A percentile compares a stretch with the other conserved stretches of the same genome.
phyloP scores from a whole-genome alignment of 2,888 invertebrate genomes.

The Rotaria macrura region DNA sequence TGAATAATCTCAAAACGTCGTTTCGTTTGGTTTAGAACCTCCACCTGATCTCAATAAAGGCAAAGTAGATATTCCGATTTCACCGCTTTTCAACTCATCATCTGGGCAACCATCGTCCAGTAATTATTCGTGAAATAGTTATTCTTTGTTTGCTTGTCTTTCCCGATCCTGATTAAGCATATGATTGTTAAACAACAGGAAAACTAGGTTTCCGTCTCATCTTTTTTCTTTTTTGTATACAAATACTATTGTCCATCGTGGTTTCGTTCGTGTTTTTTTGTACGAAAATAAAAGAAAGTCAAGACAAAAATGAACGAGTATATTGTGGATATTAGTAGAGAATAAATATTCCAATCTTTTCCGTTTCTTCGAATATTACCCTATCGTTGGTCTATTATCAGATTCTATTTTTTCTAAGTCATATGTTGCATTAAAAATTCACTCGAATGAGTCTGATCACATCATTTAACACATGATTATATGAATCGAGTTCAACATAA shows the following conservation, averaged over 20 bases:
- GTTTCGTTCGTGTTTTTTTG: neutral
- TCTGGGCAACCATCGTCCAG: neutral
- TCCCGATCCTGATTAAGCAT: neutral
- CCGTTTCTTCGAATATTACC: no score
- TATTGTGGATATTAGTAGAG: neutral
- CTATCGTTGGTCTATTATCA: no score
- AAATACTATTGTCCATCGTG: neutral
- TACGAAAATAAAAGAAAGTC: neutral
- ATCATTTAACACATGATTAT: no score
- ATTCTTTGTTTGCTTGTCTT: neutral
- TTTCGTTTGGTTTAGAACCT: neutral
- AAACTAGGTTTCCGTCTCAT: neutral
- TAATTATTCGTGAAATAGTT: neutral
- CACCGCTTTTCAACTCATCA: neutral
- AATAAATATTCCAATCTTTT: no score
- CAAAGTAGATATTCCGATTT: neutral
- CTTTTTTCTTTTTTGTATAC: neutral
- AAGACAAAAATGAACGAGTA: neutral
- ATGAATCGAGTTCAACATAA: no score
- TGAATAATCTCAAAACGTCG: no score
- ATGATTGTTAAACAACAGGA: neutral
- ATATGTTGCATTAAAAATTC: no score
- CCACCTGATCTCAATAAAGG: neutral
- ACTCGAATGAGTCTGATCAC: no score
- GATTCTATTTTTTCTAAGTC: no score